Evolutionary conservation across 2,888 invertebrate genomes (phyloP).

Genomic region (Caenorhabditis sulstoni): DNA sequence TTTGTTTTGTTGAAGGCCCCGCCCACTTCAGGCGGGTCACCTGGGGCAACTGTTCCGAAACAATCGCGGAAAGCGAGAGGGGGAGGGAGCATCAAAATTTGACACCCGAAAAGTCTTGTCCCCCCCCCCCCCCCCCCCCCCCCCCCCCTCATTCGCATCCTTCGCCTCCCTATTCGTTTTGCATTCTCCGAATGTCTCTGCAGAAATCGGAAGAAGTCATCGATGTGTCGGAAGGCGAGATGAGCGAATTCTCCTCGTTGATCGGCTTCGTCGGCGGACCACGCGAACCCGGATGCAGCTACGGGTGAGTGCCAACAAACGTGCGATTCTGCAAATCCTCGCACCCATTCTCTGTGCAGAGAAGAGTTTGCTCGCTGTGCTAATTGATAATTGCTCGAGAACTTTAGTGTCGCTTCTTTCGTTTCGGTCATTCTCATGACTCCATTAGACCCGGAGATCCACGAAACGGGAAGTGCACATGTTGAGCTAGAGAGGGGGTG

Average conservation of each 20-base stretch:
- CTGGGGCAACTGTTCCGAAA: not conserved
- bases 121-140: too few species aligned
- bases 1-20: conserved; percentile 10
- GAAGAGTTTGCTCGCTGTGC: too few species aligned
- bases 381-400: conserved; percentile 37
- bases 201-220: conserved; percentile 68
- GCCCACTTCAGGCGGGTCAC: not conserved
- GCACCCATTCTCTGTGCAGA: conserved; percentile 2
- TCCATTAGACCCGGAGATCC: not conserved
- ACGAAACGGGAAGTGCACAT: conserved; percentile 3
- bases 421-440: not conserved
- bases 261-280: conserved; percentile 64
- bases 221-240: conserved; percentile 63
- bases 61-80: not conserved
- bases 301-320: conserved; percentile 50
- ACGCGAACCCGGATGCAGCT: conserved; percentile 57
- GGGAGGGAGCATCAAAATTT: not conserved
- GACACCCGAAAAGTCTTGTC: not conserved
- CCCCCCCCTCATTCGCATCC: too few species aligned
- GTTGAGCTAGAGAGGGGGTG: not conserved
- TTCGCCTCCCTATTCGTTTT: too few species aligned
- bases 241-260: conserved; percentile 60
- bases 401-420: conserved; percentile 13
- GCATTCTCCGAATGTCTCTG: conserved; percentile 33
- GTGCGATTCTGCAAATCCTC: conserved; percentile 22